Conservation (phyloP, 30 jellyfish, hydroid and myxozoan genomes). For the Chrysaora quinquecirrha region DNA sequence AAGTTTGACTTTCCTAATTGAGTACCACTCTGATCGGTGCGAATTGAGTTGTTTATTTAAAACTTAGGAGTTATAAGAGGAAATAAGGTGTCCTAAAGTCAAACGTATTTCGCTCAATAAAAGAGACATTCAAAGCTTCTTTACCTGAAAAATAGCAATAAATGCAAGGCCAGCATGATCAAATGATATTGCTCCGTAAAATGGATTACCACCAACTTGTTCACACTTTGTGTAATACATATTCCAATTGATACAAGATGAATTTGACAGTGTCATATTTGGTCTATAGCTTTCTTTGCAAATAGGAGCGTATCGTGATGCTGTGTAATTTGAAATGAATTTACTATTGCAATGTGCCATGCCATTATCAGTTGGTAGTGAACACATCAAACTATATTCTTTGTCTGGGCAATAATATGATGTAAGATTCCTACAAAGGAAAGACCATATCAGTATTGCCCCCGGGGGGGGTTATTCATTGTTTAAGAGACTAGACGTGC, state of each 20-base stretch:
- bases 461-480: no score
- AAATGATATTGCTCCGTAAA: slow-evolving; percentile 84
- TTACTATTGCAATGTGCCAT: slow-evolving; percentile 61
- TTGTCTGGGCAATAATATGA: slow-evolving; percentile 6
- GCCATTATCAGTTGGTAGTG: slow-evolving; percentile 81
- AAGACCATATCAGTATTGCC: not conserved
- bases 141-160: slow-evolving; percentile 94
- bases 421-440: slow-evolving; percentile 57
- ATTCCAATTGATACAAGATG: slow-evolving; percentile 89
- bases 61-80: no score
- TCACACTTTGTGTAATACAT: slow-evolving; percentile 71
- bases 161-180: slow-evolving; percentile 91
- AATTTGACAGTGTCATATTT: slow-evolving; percentile 23
- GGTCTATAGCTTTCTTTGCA: slow-evolving; percentile 47
- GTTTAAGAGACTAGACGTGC: no score
- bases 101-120: no score
- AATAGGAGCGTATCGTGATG: slow-evolving; percentile 27
- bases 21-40: no score
- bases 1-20: no score
- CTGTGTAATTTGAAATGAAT: slow-evolving; percentile 49
- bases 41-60: no score
- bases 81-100: no score
- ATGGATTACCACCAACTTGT: slow-evolving; percentile 86
- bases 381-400: slow-evolving; percentile 60
- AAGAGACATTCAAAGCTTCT: no score